A percentile compares a stretch with the other conserved stretches of the same genome.
Evolutionary conservation across 2,113 vertebrate genomes (phyloP).

Genomic region (Ornithorhynchus anatinus): DNA sequence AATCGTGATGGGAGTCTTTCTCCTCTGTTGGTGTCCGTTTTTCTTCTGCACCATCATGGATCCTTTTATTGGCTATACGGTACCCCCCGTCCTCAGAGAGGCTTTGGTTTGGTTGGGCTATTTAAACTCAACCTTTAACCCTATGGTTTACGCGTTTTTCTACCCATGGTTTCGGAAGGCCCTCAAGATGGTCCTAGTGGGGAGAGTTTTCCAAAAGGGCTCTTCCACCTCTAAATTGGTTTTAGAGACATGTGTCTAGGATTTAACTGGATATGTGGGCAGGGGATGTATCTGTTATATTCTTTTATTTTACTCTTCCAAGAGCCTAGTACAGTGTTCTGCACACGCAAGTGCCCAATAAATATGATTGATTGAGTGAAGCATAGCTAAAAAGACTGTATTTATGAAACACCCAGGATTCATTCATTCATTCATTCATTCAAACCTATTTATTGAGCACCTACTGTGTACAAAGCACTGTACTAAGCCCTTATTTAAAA

Average conservation of each 20-base stretch:
- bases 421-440: too few relatives aligned
- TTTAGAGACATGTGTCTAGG: conserved; percentile 45
- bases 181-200: conserved; percentile 75
- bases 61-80: conserved; percentile 72
- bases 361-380: too few relatives aligned
- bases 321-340: too few relatives aligned
- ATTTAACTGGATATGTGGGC: background rate
- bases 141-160: conserved; percentile 83
- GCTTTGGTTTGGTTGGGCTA: conserved; percentile 81
- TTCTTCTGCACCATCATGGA: conserved; percentile 75
- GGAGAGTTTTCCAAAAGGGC: conserved; percentile 72
- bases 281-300: too few relatives aligned
- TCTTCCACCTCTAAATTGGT: conserved; percentile 72
- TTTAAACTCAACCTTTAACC: conserved; percentile 82
- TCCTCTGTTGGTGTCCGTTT: conserved; percentile 82
- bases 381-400: too few relatives aligned
- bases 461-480: too few relatives aligned
- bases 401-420: too few relatives aligned
- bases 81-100: conserved; percentile 69
- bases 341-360: too few relatives aligned
- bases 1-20: conserved; percentile 78
- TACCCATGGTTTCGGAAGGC: conserved; percentile 82
- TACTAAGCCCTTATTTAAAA: background rate
- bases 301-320: too few relatives aligned
- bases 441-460: too few relatives aligned